Percentiles rank a stretch among this genome's conserved stretches.
Evolutionary conservation across 2,888 invertebrate species (phyloP).

Genomic region (Ectemnius continuus): DNA sequence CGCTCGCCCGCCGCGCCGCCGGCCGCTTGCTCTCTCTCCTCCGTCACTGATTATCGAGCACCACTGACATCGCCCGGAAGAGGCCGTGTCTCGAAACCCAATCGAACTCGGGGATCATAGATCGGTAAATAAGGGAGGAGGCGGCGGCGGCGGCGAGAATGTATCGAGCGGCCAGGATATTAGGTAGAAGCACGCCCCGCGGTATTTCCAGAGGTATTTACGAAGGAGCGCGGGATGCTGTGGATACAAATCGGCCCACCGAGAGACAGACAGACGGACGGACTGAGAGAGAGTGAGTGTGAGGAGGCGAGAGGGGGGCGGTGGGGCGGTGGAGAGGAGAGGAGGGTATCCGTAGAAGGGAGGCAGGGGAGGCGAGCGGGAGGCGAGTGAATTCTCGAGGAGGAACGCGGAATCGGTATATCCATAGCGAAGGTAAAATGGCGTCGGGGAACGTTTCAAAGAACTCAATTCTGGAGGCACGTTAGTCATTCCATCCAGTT

Average conservation of each 20-base stretch:
- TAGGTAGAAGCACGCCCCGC: too few relatives aligned
- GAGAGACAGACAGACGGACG: too few relatives aligned
- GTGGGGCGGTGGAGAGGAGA: not conserved
- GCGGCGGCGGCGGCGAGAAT: not conserved
- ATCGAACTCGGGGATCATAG: not conserved
- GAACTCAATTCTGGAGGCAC: slow-evolving; percentile 51
- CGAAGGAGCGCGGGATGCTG: not conserved
- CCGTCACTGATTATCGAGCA: too few relatives aligned
- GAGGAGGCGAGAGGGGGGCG: not conserved
- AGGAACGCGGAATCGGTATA: slow-evolving; percentile 17
- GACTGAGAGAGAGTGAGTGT: too few relatives aligned
- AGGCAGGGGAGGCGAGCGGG: not conserved
- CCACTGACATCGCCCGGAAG: too few relatives aligned
- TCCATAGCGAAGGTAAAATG: slow-evolving; percentile 42
- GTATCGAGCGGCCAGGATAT: not conserved
- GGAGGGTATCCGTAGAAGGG: too few relatives aligned
- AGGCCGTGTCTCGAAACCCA: not conserved
- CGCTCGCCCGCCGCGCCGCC: too few relatives aligned
- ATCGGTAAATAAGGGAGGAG: not conserved
- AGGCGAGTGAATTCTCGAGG: slow-evolving; percentile 8
- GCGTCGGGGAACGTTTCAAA: slow-evolving; percentile 48
- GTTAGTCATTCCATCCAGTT: slow-evolving; percentile 54
- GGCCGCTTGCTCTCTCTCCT: too few relatives aligned
- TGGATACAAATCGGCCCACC: not conserved
- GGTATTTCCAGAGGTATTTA: slow-evolving; percentile 13